These are phyloP conservation scores for Glyptemys insculpta DNA, from an alignment of 2,797 vertebrate genomes.

Conservation along the genomic window DNA sequence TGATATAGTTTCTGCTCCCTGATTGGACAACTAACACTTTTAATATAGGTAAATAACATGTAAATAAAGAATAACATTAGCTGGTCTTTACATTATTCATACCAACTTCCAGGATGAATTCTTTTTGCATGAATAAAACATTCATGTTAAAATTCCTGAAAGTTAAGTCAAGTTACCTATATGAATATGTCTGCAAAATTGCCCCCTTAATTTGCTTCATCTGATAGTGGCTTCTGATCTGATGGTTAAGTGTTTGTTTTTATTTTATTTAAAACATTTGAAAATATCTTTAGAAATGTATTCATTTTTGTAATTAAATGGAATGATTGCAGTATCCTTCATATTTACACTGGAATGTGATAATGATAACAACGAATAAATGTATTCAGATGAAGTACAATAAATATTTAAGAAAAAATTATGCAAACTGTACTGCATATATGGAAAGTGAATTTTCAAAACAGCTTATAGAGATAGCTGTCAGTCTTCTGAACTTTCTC, in stretches of 20 bases:
- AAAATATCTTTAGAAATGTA: background rate
- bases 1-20: background rate
- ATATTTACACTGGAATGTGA: background rate
- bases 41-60: background rate
- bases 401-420: background rate
- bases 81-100: background rate
- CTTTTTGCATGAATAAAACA: background rate
- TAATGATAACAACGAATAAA: background rate
- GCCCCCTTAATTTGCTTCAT: background rate
- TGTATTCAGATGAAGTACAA: background rate
- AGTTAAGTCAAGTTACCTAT: background rate
- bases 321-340: background rate
- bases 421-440: background rate
- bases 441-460: background rate
- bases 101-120: background rate
- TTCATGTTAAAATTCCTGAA: conserved; percentile 1
- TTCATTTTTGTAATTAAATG: background rate
- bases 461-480: background rate
- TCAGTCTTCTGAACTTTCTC: background rate
- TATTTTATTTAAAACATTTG: conserved; percentile 27
- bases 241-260: background rate
- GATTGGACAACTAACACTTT: background rate
- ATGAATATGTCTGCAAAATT: background rate
- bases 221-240: background rate
- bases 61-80: background rate